A percentile compares a stretch with the other conserved stretches of the same genome.
These are phyloP conservation scores for Odontamblyopus rebecca DNA, from an alignment of 2,797 vertebrate genomes.

Conservation along the genomic window DNA sequence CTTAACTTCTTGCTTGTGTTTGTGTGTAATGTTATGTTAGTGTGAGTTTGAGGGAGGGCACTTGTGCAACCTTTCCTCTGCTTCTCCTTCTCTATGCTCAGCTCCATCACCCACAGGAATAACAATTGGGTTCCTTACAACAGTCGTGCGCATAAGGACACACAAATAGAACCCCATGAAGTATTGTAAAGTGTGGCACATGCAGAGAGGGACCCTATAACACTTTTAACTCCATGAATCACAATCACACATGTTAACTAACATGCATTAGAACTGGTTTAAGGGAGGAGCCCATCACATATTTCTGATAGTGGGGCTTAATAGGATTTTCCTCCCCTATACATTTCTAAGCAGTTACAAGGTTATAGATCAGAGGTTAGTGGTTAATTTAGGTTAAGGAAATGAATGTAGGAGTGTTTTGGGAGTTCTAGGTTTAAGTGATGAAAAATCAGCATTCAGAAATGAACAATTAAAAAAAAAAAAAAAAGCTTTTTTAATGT, in stretches of 20 bases:
- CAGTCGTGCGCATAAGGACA: slow-evolving; percentile 59
- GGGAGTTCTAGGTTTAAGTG: neutral
- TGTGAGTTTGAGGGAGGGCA: slow-evolving; percentile 5
- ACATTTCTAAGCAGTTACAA: neutral
- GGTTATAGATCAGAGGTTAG: neutral
- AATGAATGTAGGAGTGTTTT: neutral
- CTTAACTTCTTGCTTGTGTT: neutral
- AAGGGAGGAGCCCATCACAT: slow-evolving; percentile 26
- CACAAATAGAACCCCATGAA: slow-evolving; percentile 52
- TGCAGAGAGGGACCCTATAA: slow-evolving; percentile 55
- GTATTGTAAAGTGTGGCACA: slow-evolving; percentile 68
- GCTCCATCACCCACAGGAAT: slow-evolving; percentile 55
- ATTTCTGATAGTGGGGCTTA: neutral
- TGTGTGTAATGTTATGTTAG: neutral
- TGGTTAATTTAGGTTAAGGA: neutral
- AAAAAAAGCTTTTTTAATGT: no score
- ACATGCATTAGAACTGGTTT: slow-evolving; percentile 55
- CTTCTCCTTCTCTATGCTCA: slow-evolving; percentile 33
- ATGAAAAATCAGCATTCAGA: neutral
- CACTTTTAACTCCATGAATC: slow-evolving; percentile 69
- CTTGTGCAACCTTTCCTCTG: slow-evolving; percentile 43
- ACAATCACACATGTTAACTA: slow-evolving; percentile 66
- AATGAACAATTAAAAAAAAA: neutral
- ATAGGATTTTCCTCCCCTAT: neutral
- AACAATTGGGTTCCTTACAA: slow-evolving; percentile 59